These are phyloP conservation scores for Miniopterus natalensis DNA, from an alignment of 2,113 vertebrate species.

Conservation along the genomic window DNA sequence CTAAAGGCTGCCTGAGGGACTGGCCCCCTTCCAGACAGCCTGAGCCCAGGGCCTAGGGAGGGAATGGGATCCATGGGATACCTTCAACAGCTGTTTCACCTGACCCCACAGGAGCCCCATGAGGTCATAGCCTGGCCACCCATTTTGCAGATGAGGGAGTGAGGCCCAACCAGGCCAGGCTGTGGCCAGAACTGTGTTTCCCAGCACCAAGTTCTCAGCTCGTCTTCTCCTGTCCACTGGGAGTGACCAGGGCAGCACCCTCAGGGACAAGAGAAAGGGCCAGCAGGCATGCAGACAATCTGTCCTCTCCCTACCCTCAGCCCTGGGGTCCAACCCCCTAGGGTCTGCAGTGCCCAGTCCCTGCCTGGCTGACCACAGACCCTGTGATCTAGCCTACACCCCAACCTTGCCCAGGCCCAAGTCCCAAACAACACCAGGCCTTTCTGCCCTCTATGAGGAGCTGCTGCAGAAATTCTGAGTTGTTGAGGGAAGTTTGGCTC, in stretches of 20 bases:
- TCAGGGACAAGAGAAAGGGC: not conserved
- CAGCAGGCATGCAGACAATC: not conserved
- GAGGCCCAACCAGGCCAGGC: not conserved
- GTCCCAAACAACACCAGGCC: not conserved
- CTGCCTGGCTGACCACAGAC: not conserved
- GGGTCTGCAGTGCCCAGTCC: not conserved
- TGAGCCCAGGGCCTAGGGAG: not conserved
- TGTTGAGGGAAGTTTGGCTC: not conserved
- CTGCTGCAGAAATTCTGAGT: not conserved
- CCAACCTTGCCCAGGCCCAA: not conserved
- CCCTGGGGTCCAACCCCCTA: not conserved
- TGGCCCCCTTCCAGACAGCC: not conserved
- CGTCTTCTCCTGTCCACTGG: not conserved
- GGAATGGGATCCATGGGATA: fast-evolving
- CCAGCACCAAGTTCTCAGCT: not conserved
- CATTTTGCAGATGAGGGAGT: not conserved
- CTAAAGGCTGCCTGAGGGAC: not conserved
- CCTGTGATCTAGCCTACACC: not conserved
- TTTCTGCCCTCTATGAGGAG: not conserved
- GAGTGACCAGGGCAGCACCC: not conserved
- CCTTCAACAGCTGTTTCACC: too few species aligned
- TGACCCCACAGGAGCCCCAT: not conserved
- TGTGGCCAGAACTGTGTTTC: not conserved
- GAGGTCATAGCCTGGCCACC: not conserved
- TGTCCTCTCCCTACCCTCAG: not conserved